Percentiles rank a stretch among this genome's conserved stretches.
Evolutionary conservation across 1,140 invertebrate genomes (phyloP).

Genomic region (Zaprionus africanus): DNA sequence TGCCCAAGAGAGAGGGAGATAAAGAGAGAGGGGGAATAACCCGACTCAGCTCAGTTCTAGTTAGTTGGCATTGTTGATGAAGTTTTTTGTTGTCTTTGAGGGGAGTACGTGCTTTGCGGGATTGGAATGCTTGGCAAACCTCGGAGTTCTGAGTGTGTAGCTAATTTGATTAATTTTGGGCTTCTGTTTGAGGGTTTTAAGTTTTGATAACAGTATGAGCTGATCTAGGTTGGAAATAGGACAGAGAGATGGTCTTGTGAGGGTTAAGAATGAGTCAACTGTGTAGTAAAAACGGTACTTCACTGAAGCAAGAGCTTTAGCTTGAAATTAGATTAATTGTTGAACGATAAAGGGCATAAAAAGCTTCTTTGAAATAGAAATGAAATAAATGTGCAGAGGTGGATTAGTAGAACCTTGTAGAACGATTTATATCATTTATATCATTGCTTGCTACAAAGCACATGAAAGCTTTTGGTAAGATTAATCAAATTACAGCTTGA

Average conservation of each 20-base stretch:
- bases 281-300: too few relatives aligned
- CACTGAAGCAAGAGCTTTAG: not conserved
- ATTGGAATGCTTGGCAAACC: not conserved
- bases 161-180: constrained; percentile 15
- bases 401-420: not conserved
- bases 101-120: constrained; percentile 24
- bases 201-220: not conserved
- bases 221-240: not conserved
- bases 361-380: not conserved
- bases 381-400: not conserved
- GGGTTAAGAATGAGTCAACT: not conserved
- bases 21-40: not conserved
- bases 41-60: constrained; percentile 24
- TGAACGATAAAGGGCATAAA: not conserved
- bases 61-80: constrained; percentile 33
- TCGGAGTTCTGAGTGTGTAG: not conserved
- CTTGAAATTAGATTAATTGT: not conserved
- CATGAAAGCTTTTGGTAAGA: not conserved
- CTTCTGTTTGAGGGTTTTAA: not conserved
- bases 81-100: not conserved
- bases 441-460: too few relatives aligned
- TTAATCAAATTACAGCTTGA: too few relatives aligned
- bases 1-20: not conserved
- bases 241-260: not conserved
- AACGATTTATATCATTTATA: too few relatives aligned